These are phyloP conservation scores for Callipepla squamata DNA, from an alignment of 2,113 vertebrate genomes.

Conservation along the genomic window DNA sequence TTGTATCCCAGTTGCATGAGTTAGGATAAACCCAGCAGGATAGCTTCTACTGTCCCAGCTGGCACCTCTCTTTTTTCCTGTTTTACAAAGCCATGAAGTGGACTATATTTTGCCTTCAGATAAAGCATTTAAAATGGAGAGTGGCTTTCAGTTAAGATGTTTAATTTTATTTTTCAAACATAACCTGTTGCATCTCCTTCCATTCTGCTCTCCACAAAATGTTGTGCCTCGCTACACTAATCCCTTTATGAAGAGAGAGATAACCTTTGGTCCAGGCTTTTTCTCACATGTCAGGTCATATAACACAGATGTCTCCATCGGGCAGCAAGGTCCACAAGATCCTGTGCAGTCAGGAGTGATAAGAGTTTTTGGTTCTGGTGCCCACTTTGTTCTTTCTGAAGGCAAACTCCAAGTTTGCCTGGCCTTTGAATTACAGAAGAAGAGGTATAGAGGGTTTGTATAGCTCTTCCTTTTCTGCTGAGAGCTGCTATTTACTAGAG, in stretches of 20 bases:
- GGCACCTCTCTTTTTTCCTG: background rate
- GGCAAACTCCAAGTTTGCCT: background rate
- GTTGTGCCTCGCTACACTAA: constrained; percentile 25
- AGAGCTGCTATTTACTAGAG: background rate
- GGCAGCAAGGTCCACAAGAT: background rate
- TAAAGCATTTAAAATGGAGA: background rate
- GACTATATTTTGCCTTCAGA: background rate
- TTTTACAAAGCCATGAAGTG: background rate
- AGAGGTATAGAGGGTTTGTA: background rate
- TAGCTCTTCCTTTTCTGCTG: background rate
- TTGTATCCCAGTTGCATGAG: background rate
- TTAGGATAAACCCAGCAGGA: background rate
- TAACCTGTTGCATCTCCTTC: constrained; percentile 11
- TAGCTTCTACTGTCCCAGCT: background rate
- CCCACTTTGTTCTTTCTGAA: background rate
- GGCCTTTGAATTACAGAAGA: background rate
- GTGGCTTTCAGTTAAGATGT: background rate
- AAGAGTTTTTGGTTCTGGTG: constrained; percentile 10
- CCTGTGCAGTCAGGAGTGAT: background rate
- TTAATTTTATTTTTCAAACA: background rate
- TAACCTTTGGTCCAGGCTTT: constrained; percentile 47
- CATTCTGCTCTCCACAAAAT: background rate
- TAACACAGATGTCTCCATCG: constrained; percentile 30
- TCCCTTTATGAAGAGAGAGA: constrained; percentile 58
- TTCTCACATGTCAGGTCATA: background rate